A percentile compares a stretch with the other conserved stretches of the same genome.
Evolutionary conservation across 2,888 invertebrate species (phyloP).

Genomic region (Trachelus iudaicus): DNA sequence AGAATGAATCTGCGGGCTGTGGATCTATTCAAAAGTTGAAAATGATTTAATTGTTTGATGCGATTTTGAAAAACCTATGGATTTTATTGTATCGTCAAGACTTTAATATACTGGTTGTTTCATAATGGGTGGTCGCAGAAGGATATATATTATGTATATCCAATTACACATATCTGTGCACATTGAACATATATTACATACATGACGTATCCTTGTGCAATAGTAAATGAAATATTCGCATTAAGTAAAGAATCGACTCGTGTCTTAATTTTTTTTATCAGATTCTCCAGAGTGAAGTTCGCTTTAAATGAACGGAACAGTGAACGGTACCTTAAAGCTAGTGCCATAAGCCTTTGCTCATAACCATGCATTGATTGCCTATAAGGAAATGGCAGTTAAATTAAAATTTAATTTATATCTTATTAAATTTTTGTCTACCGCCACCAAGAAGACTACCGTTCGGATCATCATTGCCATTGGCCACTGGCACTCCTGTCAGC

Average conservation of each 20-base stretch:
- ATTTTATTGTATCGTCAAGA: background rate
- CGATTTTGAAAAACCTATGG: background rate
- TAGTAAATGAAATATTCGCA: background rate
- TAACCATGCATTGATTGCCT: constrained; percentile 49
- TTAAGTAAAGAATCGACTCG: background rate
- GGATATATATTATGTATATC: background rate
- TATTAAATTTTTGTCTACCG: constrained; percentile 43
- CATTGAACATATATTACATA: background rate
- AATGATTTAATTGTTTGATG: background rate
- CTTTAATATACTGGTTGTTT: background rate
- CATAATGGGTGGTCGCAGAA: background rate
- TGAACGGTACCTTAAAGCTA: background rate
- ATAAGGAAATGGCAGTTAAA: constrained; percentile 47
- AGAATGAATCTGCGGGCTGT: background rate
- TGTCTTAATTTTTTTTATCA: background rate
- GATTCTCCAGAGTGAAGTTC: background rate
- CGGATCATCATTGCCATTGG: background rate
- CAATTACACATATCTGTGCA: background rate
- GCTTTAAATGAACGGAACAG: constrained; percentile 2
- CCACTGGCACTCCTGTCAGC: constrained; percentile 13
- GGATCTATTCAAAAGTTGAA: background rate
- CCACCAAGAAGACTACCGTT: constrained; percentile 21
- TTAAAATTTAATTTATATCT: constrained; percentile 52
- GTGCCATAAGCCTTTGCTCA: constrained; percentile 17
- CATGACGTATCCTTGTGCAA: background rate